Evolutionary conservation across 2,888 invertebrate genomes (phyloP), one percentile per base, ranked within the genome.

Genomic region (Phania funesta): DNA sequence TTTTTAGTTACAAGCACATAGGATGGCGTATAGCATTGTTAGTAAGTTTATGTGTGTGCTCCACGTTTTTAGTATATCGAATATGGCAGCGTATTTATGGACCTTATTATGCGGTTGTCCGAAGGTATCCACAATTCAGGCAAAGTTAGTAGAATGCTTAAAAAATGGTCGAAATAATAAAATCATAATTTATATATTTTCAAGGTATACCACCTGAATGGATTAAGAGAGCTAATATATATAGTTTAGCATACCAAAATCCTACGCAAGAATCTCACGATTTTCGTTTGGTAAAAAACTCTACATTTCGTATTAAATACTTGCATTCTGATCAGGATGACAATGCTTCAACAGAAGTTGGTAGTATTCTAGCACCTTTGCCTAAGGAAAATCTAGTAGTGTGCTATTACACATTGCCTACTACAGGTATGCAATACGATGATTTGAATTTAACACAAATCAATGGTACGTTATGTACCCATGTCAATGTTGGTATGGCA

Each of bases 401-500:
- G 11, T 96, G 96, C 87, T 96, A 96, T 90, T 96, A 95, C 90
- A 93, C 93, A 84, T 92, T 93, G 80, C 93, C 94, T 4, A 88
- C 73, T 80, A 86, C 83, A 0, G 65, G 77, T 26, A 88, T 77
- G 5, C 62, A 86, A 18, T 84, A 83, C 26, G 81, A 85, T 54
- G 70, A 85, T 80, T 90, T 95, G 68, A 88, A 90, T 86, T 93
- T 95, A 6, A 87, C 90, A 38, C 91, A 92, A 85, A 92, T 97
- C 32, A 94, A 95, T 87, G 93, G 96, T 24, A 90, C 93, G 86
- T 91, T 97, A 74, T 97, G 97, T 89, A 96, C 96, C 1, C 97
- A 97, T 90, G 93, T 97, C 80, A 96, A 96, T 89, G 91, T 96
- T 74, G 97, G 95, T 50, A 95, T 96, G 91, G 95, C 94, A 22